Percentiles rank a stretch among this genome's conserved stretches.
These are phyloP conservation scores for Epinephelus awoara DNA, from an alignment of 2,797 vertebrate genomes.

Conservation along the genomic window DNA sequence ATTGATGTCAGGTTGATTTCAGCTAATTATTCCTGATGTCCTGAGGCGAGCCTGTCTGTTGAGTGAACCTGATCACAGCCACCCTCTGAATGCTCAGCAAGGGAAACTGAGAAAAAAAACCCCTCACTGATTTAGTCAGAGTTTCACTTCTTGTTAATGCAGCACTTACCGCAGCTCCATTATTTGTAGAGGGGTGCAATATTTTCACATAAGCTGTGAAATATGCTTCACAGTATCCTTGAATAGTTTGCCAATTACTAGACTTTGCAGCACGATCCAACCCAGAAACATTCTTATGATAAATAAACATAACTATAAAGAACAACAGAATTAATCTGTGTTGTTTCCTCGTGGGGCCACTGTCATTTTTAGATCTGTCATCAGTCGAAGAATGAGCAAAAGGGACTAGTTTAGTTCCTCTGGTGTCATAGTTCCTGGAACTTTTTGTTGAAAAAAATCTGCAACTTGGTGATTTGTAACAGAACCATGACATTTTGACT, in stretches of 20 bases:
- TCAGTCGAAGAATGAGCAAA: not conserved
- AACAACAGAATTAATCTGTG: constrained; percentile 2
- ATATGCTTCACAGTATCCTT: not conserved
- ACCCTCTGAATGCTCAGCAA: constrained; percentile 27
- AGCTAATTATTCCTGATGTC: constrained; percentile 79
- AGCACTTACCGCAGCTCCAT: not conserved
- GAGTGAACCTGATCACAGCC: constrained; percentile 59
- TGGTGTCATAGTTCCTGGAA: not conserved
- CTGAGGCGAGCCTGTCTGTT: constrained; percentile 73
- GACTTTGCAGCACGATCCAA: not conserved
- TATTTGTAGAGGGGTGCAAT: not conserved
- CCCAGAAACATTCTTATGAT: not conserved
- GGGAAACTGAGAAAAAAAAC: not conserved
- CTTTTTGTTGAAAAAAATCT: not conserved
- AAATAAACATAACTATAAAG: not conserved
- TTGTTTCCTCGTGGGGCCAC: not conserved
- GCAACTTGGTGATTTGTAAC: not conserved
- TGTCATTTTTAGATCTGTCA: not conserved
- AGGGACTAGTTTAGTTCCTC: not conserved
- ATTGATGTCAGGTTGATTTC: constrained; percentile 77
- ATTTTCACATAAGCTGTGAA: not conserved
- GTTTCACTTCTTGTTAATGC: constrained; percentile 34
- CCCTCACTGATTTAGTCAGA: not conserved
- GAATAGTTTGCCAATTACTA: not conserved
- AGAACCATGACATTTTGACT: constrained; percentile 5